phyloP scores from a whole-genome alignment of 2,113 vertebrate species.

The Apistogramma diplotaenia region DNA sequence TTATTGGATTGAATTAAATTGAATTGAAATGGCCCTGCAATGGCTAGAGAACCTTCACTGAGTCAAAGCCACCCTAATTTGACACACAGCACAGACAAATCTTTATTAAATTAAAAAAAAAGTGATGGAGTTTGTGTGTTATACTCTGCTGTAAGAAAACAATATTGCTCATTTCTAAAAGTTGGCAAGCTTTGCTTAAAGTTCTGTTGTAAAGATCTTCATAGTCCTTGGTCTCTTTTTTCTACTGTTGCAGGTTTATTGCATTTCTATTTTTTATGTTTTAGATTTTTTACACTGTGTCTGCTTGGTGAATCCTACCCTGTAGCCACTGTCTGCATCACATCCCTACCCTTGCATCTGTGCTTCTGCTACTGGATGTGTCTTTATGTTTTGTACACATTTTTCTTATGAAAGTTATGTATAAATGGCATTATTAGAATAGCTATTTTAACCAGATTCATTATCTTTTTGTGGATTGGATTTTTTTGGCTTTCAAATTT shows the following conservation, averaged over 20 bases:
- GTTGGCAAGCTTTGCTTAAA: conserved; percentile 2
- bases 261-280: neutral
- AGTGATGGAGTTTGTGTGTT: conserved; percentile 15
- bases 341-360: neutral
- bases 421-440: neutral
- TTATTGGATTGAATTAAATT: conserved; percentile 65
- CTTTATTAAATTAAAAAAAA: conserved; percentile 41
- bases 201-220: neutral
- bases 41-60: conserved; percentile 47
- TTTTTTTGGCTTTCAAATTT: neutral
- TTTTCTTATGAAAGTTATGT: neutral
- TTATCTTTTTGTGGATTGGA: neutral
- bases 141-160: conserved; percentile 2
- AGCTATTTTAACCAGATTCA: neutral
- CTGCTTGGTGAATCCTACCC: neutral
- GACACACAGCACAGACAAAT: conserved; percentile 45
- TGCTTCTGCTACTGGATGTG: neutral
- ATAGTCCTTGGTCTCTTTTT: neutral
- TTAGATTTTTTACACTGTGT: neutral
- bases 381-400: neutral
- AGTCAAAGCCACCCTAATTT: conserved; percentile 43
- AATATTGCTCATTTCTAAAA: conserved; percentile 5
- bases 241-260: neutral
- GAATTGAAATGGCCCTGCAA: conserved; percentile 53
- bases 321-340: neutral